Evolutionary conservation across 2,797 vertebrate genomes (phyloP), one percentile per base, ranked within the genome.

Genomic region (Gallinago stenura): DNA sequence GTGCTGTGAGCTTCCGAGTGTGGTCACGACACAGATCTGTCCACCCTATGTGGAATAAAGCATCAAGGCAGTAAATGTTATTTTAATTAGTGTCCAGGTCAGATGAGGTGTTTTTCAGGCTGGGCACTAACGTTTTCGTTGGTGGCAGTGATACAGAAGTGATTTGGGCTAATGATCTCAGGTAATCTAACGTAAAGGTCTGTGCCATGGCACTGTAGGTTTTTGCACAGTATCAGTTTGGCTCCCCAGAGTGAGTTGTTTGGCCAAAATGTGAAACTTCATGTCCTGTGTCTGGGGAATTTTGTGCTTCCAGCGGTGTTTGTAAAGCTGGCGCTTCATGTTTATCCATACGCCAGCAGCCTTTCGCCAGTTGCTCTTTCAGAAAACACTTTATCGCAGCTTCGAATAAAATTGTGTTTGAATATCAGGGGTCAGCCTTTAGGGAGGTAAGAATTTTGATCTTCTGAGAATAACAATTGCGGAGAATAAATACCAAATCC

Each of bases 131-230:
- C 4, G 5, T 57, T 73, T 86, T 43, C 79, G n/a, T 39, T 43
- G 17, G 30, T 41, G 51, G 53, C 54, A 72, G 35, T 58, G n/a
- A 33, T 28, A 26, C 18, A 31, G 54, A 57, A 71, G 26, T 7
- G 61, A 15, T 43, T 71, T 69, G 86, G 62, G 31, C 57, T 71
- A 15, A 35, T 0, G 1, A 4, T 39, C 43, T 60, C 15, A 0
- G 3, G 35, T 43, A 45, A 19, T 66, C 6, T 21, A 11, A 14
- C 1, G 0, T 33, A 50, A 33, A 70, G 25, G 31, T 69, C 39
- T 64, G 26, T 92, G 21, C 79, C 1, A 0, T 7, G 46, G 51
- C 2, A 1, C 70, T n/a, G 15, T n/a, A 1, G 0, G 1, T 65
- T 25, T 87, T 83, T 72, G 30, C 13, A 61, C 2, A 1, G 14